Conservation (phyloP, 2,113 vertebrate species). For the Rafetus swinhoei region DNA sequence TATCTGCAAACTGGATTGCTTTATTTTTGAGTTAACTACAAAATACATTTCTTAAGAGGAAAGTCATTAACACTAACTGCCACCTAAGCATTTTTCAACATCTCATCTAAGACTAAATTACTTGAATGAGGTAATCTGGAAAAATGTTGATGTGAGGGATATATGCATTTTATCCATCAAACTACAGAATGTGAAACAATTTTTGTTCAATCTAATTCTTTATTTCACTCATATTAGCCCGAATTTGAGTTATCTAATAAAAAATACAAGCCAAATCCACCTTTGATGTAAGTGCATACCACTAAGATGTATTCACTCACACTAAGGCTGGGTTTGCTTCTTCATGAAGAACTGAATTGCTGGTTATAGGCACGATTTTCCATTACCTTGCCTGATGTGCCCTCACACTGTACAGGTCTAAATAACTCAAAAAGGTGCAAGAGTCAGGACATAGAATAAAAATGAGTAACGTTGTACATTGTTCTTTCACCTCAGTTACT, state of each 20-base stretch:
- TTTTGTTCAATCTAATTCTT: background rate
- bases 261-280: background rate
- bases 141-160: background rate
- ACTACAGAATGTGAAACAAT: background rate
- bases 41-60: background rate
- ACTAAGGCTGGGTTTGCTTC: background rate
- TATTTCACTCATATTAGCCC: background rate
- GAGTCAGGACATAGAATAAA: slow-evolving; percentile 30
- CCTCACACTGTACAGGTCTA: background rate
- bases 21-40: background rate
- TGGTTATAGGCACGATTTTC: background rate
- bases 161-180: background rate
- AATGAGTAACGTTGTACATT: slow-evolving; percentile 26
- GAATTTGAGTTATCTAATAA: background rate
- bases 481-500: slow-evolving; percentile 45
- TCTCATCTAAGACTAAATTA: background rate
- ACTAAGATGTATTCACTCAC: background rate
- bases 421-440: background rate
- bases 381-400: background rate
- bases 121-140: background rate
- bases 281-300: background rate
- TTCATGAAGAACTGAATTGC: background rate
- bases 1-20: background rate
- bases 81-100: background rate
- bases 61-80: background rate